Percentiles rank a stretch among this genome's conserved stretches.
These are phyloP conservation scores for Protonemura montana DNA, from an alignment of 2,888 invertebrate genomes.

Conservation along the genomic window DNA sequence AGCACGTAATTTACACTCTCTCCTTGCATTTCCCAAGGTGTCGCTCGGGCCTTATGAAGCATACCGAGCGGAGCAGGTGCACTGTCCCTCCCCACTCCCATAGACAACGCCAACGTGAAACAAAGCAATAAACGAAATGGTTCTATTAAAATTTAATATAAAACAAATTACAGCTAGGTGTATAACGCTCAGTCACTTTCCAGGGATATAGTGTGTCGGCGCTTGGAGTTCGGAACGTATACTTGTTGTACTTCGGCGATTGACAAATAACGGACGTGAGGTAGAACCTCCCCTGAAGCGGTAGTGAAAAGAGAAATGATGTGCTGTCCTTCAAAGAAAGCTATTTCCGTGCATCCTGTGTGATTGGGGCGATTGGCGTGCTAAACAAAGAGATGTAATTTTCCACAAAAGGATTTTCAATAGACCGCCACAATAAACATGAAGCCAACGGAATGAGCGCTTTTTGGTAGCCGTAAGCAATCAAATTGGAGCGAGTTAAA, in stretches of 20 bases:
- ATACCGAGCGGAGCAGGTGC: not conserved
- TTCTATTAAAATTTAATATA: constrained; percentile 31
- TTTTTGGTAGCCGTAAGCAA: not conserved
- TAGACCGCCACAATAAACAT: not conserved
- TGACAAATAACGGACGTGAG: not conserved
- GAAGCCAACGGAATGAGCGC: not conserved
- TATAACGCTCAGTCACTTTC: not conserved
- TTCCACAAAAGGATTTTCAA: not conserved
- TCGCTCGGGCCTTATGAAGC: not conserved
- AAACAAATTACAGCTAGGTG: not conserved
- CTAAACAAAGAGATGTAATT: constrained; percentile 12
- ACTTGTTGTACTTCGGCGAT: not conserved
- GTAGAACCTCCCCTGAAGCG: not conserved
- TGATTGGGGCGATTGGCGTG: not conserved
- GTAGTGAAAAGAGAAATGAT: not conserved
- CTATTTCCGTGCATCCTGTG: not conserved
- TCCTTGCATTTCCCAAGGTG: constrained; percentile 23
- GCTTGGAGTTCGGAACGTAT: not conserved
- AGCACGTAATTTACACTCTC: constrained; percentile 23
- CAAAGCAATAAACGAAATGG: constrained; percentile 41
- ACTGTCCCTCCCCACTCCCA: not conserved
- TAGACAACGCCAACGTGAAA: not conserved
- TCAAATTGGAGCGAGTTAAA: not conserved
- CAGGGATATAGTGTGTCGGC: not conserved
- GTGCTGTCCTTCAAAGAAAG: not conserved